phyloP scores from a whole-genome alignment of 2,113 vertebrate species.

The Odontophorus gujanensis region DNA sequence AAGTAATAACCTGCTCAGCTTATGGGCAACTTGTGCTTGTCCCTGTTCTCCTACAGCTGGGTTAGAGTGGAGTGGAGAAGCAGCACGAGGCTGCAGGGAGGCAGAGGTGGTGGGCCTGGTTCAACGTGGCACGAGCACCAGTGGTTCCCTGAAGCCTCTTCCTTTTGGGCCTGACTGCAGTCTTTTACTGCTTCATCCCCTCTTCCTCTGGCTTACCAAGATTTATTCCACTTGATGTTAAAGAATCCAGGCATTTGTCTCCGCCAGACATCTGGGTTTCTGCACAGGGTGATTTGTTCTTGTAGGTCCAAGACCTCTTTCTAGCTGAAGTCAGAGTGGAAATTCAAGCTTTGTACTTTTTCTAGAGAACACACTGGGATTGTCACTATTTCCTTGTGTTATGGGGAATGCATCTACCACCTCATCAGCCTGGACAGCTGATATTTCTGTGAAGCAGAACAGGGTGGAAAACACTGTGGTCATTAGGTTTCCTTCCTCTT shows the following conservation, averaged over 20 bases:
- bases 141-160: background rate
- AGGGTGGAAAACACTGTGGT: background rate
- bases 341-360: background rate
- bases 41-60: fast-evolving
- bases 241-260: background rate
- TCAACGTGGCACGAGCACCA: background rate
- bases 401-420: background rate
- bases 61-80: background rate
- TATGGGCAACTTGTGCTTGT: fast-evolving
- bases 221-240: background rate
- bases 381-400: background rate
- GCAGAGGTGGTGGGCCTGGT: too few species aligned
- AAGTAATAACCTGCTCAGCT: fast-evolving
- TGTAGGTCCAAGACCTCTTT: background rate
- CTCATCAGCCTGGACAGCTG: background rate
- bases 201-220: background rate
- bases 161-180: background rate
- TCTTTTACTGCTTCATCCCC: background rate
- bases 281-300: background rate
- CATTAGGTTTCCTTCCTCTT: background rate
- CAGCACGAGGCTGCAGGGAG: fast-evolving
- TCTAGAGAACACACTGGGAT: background rate
- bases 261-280: background rate
- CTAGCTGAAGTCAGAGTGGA: background rate
- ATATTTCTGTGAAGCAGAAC: background rate